These are phyloP conservation scores for Rhodeus uyekii DNA, from an alignment of 2,797 vertebrate species.

Conservation along the genomic window DNA sequence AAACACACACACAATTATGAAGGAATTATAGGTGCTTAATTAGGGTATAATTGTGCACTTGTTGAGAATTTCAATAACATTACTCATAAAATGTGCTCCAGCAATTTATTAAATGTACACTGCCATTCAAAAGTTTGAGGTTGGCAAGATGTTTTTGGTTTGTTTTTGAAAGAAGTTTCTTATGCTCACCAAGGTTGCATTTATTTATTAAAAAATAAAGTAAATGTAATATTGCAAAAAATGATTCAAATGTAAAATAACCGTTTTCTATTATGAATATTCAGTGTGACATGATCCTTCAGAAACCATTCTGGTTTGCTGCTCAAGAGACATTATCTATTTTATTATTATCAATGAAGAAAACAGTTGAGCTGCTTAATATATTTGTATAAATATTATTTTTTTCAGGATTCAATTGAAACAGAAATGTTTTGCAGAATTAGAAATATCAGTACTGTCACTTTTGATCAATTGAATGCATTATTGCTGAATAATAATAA, in stretches of 20 bases:
- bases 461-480: not conserved
- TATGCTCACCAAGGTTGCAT: not conserved
- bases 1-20: not conserved
- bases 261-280: not conserved
- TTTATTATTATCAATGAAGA: not conserved
- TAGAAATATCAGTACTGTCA: not conserved
- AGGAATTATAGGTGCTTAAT: not conserved
- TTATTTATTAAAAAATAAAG: not conserved
- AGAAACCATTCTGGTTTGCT: not conserved
- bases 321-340: not conserved
- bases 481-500: not conserved
- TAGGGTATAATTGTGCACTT: not conserved
- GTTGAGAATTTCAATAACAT: not conserved
- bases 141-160: not conserved
- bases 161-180: not conserved
- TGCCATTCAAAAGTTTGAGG: not conserved
- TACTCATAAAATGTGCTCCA: not conserved
- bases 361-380: not conserved
- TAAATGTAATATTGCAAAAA: not conserved
- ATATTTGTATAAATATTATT: not conserved
- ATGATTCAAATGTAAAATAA: not conserved
- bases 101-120: not conserved
- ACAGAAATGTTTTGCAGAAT: not conserved
- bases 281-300: not conserved
- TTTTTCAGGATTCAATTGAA: not conserved